phyloP scores from a whole-genome alignment of 2,113 vertebrate genomes.

The Abramis brama region DNA sequence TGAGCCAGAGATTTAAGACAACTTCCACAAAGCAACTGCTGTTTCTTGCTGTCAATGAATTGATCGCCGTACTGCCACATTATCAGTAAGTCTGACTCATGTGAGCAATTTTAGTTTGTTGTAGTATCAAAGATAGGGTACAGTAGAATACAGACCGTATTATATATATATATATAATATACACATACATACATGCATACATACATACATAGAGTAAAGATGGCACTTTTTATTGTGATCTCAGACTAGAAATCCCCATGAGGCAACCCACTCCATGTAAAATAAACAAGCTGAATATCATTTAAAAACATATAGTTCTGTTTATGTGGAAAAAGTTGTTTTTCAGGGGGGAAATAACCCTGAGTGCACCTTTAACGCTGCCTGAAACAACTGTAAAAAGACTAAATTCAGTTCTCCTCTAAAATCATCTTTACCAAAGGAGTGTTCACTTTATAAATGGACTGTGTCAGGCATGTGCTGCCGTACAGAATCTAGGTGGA shows the following conservation, averaged over 20 bases:
- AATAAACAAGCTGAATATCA: neutral
- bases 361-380: no score
- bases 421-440: neutral
- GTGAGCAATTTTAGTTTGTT: neutral
- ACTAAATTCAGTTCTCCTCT: neutral
- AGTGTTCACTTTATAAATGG: conserved; percentile 11
- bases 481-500: conserved; percentile 7
- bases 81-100: neutral
- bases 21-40: conserved; percentile 26
- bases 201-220: no score
- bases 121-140: no score
- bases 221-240: neutral
- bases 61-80: neutral
- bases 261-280: neutral
- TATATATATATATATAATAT: no score
- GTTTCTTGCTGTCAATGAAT: conserved; percentile 35
- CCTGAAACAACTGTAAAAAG: neutral
- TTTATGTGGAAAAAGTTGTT: neutral
- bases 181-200: no score
- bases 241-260: neutral
- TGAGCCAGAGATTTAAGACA: neutral
- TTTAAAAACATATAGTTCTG: neutral
- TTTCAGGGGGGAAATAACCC: neutral
- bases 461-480: conserved; percentile 42
- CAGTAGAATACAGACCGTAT: neutral